These are phyloP conservation scores for Penaeus indicus DNA, from an alignment of 1,140 invertebrate species.

Conservation along the genomic window DNA sequence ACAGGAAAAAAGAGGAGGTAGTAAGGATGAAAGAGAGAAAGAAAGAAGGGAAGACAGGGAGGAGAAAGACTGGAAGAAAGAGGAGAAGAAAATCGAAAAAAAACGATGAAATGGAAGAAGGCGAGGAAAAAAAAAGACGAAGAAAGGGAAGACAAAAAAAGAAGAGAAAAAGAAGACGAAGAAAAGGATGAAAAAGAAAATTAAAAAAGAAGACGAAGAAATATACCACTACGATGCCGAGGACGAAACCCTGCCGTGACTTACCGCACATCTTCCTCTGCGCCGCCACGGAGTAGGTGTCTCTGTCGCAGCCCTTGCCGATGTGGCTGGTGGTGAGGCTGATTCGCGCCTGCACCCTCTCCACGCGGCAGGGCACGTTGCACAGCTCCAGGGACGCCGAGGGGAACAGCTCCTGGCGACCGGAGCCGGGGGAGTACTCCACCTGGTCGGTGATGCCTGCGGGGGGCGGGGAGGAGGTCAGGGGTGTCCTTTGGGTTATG, in stretches of 20 bases:
- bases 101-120: too few relatives aligned
- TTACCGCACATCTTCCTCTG: constrained; percentile 88
- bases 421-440: constrained; percentile 89
- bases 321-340: constrained; percentile 85
- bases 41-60: background rate
- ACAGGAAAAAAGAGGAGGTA: constrained; percentile 17
- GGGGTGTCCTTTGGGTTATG: too few relatives aligned
- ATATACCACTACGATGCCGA: background rate
- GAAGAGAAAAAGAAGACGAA: too few relatives aligned
- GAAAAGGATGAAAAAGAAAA: background rate
- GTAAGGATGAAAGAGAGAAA: background rate
- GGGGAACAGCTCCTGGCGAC: constrained; percentile 84
- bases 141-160: too few relatives aligned
- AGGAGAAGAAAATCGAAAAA: too few relatives aligned
- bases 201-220: constrained; percentile 31
- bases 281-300: constrained; percentile 89
- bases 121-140: too few relatives aligned
- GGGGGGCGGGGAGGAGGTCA: constrained; percentile 32
- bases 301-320: constrained; percentile 90
- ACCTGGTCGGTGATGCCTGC: constrained; percentile 87
- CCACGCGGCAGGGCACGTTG: constrained; percentile 80
- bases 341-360: constrained; percentile 77
- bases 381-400: constrained; percentile 89
- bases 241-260: constrained; percentile 69
- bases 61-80: background rate